A percentile compares a stretch with the other conserved stretches of the same genome.
Evolutionary conservation across 2,797 vertebrate species (phyloP).

Genomic region (Gouania willdenowi): DNA sequence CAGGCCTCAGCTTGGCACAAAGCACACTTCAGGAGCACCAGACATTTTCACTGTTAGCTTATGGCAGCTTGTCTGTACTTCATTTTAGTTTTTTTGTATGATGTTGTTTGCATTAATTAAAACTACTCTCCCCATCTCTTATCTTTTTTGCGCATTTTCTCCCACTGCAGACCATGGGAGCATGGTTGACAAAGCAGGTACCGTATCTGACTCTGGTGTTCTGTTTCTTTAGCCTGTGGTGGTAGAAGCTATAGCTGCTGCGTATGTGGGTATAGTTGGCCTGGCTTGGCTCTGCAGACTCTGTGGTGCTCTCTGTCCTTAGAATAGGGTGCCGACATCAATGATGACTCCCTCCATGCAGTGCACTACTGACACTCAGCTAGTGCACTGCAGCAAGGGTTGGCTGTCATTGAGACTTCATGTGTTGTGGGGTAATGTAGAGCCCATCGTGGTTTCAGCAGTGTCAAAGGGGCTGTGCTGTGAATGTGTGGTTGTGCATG

Average conservation of each 20-base stretch:
- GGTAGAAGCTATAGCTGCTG: constrained; percentile 74
- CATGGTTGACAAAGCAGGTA: constrained; percentile 83
- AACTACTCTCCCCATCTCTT: constrained; percentile 60
- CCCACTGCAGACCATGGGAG: constrained; percentile 82
- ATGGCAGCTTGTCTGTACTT: constrained; percentile 64
- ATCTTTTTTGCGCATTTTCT: constrained; percentile 78
- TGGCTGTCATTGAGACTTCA: constrained; percentile 65
- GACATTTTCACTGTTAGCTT: constrained; percentile 56
- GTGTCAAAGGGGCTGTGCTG: constrained; percentile 62
- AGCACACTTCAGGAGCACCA: constrained; percentile 62
- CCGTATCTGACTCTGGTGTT: constrained; percentile 76
- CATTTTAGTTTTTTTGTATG: constrained; percentile 73
- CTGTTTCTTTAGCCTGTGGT: constrained; percentile 71
- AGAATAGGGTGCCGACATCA: constrained; percentile 63
- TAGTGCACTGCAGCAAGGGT: constrained; percentile 47
- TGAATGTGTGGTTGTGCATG: constrained; percentile 60
- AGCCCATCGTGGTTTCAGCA: constrained; percentile 57
- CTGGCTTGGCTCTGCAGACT: constrained; percentile 80
- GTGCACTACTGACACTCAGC: constrained; percentile 37
- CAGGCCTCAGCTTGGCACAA: constrained; percentile 60
- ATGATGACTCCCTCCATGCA: constrained; percentile 58
- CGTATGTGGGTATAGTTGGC: constrained; percentile 71
- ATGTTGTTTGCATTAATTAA: constrained; percentile 66
- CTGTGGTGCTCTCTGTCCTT: constrained; percentile 75
- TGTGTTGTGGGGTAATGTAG: constrained; percentile 63